Evolutionary conservation across 2,797 vertebrate genomes (phyloP).

Genomic region (Oceanodroma leucorhoa): DNA sequence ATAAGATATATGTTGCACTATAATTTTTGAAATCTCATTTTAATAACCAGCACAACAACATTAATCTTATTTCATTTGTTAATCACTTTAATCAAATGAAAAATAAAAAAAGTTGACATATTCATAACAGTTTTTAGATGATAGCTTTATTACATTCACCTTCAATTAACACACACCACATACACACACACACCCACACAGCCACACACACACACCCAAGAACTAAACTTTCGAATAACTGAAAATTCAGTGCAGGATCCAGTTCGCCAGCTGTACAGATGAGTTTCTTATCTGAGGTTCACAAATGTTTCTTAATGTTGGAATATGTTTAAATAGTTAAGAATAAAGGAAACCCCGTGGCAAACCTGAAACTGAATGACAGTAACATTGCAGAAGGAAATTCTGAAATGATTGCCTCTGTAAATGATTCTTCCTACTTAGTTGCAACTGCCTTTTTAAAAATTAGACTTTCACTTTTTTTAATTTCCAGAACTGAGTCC

Average conservation of each 20-base stretch:
- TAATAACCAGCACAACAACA: background rate
- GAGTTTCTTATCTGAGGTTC: background rate
- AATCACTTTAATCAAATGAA: background rate
- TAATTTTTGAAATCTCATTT: conserved; percentile 21
- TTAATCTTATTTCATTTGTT: background rate
- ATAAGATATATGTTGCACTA: background rate
- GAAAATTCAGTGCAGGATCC: background rate
- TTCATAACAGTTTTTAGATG: background rate
- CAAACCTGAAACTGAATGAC: background rate
- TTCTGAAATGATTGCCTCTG: background rate
- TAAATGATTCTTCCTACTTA: background rate
- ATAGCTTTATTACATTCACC: background rate
- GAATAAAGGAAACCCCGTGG: background rate
- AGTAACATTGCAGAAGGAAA: background rate
- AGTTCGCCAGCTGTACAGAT: background rate
- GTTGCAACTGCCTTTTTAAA: background rate
- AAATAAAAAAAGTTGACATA: background rate
- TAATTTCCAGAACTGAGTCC: background rate
- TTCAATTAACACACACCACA: background rate
- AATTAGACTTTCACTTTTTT: background rate
- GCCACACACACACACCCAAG: too few relatives aligned
- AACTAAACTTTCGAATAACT: background rate
- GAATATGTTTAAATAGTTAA: background rate
- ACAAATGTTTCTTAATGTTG: background rate
- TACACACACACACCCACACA: too few relatives aligned